phyloP scores from a whole-genome alignment of 2,113 vertebrate species.

The Scalopus aquaticus region DNA sequence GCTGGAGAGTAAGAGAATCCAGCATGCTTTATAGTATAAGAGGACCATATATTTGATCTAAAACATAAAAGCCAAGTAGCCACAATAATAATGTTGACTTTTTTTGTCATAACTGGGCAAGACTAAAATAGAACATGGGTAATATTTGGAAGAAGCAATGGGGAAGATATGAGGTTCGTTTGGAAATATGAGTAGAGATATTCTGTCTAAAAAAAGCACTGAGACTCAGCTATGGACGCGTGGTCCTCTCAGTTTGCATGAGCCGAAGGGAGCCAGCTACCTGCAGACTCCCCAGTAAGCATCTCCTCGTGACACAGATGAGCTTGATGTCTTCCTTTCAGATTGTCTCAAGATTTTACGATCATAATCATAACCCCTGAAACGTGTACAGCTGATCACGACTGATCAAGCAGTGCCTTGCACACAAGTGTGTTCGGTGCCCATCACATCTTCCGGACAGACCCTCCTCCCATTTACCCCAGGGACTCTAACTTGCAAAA shows the following conservation, averaged over 20 bases:
- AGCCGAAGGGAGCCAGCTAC: slow-evolving; percentile 24
- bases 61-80: slow-evolving; percentile 44
- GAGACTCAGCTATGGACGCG: slow-evolving; percentile 4
- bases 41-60: not conserved
- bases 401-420: not conserved
- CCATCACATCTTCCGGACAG: not conserved
- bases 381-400: not conserved
- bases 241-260: slow-evolving; percentile 47
- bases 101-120: slow-evolving; percentile 56
- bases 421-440: rapidly evolving
- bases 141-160: slow-evolving; percentile 46
- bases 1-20: not conserved
- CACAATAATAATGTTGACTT: slow-evolving; percentile 50
- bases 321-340: not conserved
- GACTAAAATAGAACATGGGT: slow-evolving; percentile 63
- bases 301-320: not conserved
- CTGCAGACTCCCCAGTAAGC: slow-evolving; percentile 21
- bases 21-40: not conserved
- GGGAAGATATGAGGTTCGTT: slow-evolving; percentile 56
- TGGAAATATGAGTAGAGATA: slow-evolving; percentile 66
- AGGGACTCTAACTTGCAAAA: not conserved
- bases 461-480: not conserved
- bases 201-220: slow-evolving; percentile 71
- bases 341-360: not conserved
- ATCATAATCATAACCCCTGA: not conserved